phyloP scores from a whole-genome alignment of 2,113 vertebrate genomes.

The Ondatra zibethicus region DNA sequence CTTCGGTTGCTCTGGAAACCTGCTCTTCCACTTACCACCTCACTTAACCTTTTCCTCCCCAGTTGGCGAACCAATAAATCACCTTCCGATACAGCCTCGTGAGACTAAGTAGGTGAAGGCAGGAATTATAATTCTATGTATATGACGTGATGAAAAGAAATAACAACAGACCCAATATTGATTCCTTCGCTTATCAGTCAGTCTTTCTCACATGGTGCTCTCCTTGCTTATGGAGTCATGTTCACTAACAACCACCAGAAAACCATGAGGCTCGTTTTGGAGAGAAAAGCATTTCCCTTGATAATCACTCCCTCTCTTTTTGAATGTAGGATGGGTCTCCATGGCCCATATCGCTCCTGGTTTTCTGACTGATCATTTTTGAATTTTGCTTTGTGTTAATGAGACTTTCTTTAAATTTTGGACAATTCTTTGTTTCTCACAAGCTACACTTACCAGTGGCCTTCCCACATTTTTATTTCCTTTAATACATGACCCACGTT shows the following conservation, averaged over 20 bases:
- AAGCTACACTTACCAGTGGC: background rate
- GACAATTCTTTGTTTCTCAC: background rate
- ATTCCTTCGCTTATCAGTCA: background rate
- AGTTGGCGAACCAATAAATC: background rate
- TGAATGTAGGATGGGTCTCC: background rate
- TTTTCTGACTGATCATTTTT: background rate
- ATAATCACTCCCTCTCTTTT: background rate
- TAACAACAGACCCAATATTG: background rate
- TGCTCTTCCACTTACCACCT: background rate
- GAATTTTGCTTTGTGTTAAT: background rate
- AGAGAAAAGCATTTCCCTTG: background rate
- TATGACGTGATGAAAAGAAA: background rate
- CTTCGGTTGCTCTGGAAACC: background rate
- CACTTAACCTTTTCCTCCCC: background rate
- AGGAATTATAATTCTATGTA: background rate
- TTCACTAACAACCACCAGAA: conserved; percentile 7
- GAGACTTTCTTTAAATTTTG: background rate
- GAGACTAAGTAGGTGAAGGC: background rate
- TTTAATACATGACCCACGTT: conserved; percentile 35
- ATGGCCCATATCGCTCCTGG: background rate
- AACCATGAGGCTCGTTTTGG: background rate
- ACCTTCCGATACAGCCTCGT: background rate
- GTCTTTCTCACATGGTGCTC: background rate
- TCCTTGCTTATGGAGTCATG: background rate
- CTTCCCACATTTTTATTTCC: background rate